Evolutionary conservation across 2,797 vertebrate species (phyloP).

Genomic region (Petrocephalus sullivani): DNA sequence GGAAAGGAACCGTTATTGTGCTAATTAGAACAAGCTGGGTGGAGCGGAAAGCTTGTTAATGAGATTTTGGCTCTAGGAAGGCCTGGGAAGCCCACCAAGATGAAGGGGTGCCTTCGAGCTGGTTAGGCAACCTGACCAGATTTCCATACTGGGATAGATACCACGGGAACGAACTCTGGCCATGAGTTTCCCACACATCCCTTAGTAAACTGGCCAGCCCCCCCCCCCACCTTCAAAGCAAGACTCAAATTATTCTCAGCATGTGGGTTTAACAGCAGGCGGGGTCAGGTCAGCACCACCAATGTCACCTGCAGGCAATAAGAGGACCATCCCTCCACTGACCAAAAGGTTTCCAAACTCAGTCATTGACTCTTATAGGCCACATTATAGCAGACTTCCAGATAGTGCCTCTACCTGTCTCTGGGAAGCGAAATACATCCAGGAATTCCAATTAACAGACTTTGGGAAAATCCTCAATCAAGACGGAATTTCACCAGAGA

Average conservation of each 20-base stretch:
- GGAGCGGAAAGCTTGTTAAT: not conserved
- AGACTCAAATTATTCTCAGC: conserved; percentile 10
- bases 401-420: not conserved
- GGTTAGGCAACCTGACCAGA: not conserved
- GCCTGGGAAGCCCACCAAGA: not conserved
- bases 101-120: not conserved
- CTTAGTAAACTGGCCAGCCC: not conserved
- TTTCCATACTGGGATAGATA: not conserved
- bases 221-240: not conserved
- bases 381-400: not conserved
- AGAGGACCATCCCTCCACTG: not conserved
- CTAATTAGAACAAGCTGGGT: not conserved
- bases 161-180: not conserved
- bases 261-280: not conserved
- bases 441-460: not conserved
- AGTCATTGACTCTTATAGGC: not conserved
- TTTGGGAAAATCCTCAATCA: not conserved
- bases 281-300: not conserved
- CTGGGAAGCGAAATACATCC: not conserved
- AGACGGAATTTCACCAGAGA: not conserved
- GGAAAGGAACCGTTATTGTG: not conserved
- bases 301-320: not conserved
- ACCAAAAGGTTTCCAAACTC: not conserved
- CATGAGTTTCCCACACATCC: not conserved
- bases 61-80: not conserved